phyloP scores from a whole-genome alignment of 2,113 vertebrate species.

The Equus quagga region DNA sequence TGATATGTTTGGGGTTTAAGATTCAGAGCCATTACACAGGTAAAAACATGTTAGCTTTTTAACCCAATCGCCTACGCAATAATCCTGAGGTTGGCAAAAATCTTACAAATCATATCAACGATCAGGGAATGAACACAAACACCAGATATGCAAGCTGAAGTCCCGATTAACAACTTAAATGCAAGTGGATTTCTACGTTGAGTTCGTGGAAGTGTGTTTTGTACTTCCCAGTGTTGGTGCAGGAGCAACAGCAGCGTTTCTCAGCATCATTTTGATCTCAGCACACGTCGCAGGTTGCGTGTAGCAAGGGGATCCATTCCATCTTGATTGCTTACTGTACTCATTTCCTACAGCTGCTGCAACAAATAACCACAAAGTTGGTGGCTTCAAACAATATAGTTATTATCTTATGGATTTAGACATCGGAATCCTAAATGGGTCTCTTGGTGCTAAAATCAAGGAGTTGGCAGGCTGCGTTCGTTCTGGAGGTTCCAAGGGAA shows the following conservation, averaged over 20 bases:
- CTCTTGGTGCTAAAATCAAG: background rate
- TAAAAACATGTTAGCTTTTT: background rate
- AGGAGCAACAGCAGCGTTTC: background rate
- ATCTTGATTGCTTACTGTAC: background rate
- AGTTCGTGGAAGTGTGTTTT: accelerated
- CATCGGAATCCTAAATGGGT: background rate
- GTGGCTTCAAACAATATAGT: background rate
- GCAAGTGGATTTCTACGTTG: background rate
- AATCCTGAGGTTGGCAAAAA: background rate
- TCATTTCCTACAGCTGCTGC: background rate
- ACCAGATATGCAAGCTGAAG: background rate
- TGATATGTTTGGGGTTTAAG: background rate
- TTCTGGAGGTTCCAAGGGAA: background rate
- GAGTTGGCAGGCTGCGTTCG: background rate
- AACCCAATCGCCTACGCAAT: background rate
- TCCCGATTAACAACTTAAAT: accelerated
- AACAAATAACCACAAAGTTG: background rate
- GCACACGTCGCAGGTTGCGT: accelerated
- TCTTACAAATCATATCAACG: background rate
- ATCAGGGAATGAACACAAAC: too few species aligned
- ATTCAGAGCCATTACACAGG: too few species aligned
- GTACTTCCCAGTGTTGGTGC: too few species aligned
- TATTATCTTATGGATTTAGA: background rate
- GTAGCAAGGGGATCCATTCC: background rate
- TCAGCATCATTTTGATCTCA: accelerated